These are phyloP conservation scores for Pterostichus niger DNA, from an alignment of 2,888 invertebrate species.

Conservation along the genomic window DNA sequence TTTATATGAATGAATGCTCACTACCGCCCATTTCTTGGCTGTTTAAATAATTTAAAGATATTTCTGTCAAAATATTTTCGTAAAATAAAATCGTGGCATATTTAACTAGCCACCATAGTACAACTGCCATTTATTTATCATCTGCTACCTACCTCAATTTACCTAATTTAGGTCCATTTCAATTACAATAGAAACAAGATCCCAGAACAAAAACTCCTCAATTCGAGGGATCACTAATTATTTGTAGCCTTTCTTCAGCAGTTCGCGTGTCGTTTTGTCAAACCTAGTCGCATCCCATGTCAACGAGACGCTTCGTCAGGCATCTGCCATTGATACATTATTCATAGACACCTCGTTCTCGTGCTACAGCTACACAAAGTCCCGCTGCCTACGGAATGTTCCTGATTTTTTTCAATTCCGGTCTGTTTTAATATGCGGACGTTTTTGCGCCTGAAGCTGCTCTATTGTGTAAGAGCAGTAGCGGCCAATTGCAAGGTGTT, in stretches of 20 bases:
- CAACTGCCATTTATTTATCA: constrained; percentile 16
- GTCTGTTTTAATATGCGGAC: constrained; percentile 49
- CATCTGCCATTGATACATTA: constrained; percentile 65
- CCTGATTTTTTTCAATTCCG: constrained; percentile 60
- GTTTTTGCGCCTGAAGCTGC: constrained; percentile 55
- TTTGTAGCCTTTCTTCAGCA: neutral
- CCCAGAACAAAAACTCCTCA: neutral
- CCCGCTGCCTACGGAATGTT: constrained; percentile 32
- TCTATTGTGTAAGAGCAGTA: constrained; percentile 66
- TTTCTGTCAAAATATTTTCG: no score
- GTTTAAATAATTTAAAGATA: no score
- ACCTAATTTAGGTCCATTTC: constrained; percentile 9
- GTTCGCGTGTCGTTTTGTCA: constrained; percentile 51
- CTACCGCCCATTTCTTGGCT: no score
- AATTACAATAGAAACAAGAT: constrained; percentile 9
- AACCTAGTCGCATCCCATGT: constrained; percentile 27
- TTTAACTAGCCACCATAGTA: no score
- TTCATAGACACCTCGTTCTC: constrained; percentile 59
- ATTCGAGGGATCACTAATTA: constrained; percentile 5
- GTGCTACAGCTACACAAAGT: constrained; percentile 26
- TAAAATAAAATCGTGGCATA: no score
- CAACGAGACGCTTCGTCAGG: constrained; percentile 26
- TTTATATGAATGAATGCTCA: no score
- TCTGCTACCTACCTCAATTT: neutral
- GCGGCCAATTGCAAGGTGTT: constrained; percentile 64